Base-by-base conservation (phyloP, 1,140 invertebrate species). In the Drosophila funebris region DNA sequence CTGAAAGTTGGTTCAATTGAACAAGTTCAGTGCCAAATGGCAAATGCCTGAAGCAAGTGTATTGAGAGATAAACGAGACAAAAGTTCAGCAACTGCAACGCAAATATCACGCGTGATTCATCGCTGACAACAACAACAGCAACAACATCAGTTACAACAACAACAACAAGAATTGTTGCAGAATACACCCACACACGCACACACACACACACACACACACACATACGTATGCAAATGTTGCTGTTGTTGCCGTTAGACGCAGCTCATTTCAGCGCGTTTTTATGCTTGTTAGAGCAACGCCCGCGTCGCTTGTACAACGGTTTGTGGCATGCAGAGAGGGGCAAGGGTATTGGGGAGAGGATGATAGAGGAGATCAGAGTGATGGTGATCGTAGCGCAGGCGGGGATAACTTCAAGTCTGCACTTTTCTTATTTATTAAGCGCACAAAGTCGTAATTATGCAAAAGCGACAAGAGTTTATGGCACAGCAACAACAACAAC, bases 41-140 rank as follows among this genome's bases (percentile, higher is more conserved):
- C 9, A 6, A 5, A 18, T 24, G 18, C 16, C 16, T n/a, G 6
- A 0, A 11, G 39, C 6, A 14, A 69, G 67, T 16, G 39, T 36
- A 64, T 54, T 13, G 27, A 16, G 31, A 43, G 29, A 39, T 31
- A 54, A 58, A 68, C 48, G 58, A 73, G 78, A 77, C 52, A 74
- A 74, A 75, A 83, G 78, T 78, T 74, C 79, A 74, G 61, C 50
- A 75, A 76, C 48, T 61, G 77, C 60, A 79, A 61, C 75, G 69
- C 77, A 71, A 76, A 66, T 83, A 79, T 83, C 81, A 84, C 80
- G 80, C 80, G 80, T 83, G 80, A 83, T 83, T 83, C 79, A 83
- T 83, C 79, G 80, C 43, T 58, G 22, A 57, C 72, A 73, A 56
- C 54, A 53, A 11, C 44, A 60, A 8, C 41, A 18, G n/a, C 61